These are phyloP conservation scores for Hemibagrus wyckioides DNA, from an alignment of 2,113 vertebrate genomes.

Conservation along the genomic window DNA sequence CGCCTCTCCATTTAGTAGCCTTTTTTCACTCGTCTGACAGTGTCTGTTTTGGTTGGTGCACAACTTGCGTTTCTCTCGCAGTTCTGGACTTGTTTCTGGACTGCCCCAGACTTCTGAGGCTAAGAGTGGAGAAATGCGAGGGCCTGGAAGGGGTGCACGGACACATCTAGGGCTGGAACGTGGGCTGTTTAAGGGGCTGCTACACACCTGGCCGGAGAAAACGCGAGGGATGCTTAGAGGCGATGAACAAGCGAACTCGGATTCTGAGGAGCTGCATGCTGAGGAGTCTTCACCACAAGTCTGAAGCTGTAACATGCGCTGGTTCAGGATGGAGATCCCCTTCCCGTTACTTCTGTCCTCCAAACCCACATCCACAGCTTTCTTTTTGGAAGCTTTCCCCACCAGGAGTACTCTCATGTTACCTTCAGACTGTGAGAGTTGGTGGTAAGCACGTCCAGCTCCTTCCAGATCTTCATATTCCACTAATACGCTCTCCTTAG, in stretches of 20 bases:
- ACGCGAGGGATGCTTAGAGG: slow-evolving; percentile 37
- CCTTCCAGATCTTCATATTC: slow-evolving; percentile 59
- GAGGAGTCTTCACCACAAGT: slow-evolving; percentile 50
- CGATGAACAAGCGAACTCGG: slow-evolving; percentile 46
- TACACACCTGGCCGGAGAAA: slow-evolving; percentile 23
- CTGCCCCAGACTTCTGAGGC: slow-evolving; percentile 46
- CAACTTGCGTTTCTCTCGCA: slow-evolving; percentile 44
- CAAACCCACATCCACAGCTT: background rate
- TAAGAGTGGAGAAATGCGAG: slow-evolving; percentile 40
- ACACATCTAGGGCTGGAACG: slow-evolving; percentile 39
- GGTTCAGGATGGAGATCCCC: slow-evolving; percentile 40
- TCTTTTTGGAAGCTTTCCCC: slow-evolving; percentile 53
- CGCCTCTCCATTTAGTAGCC: slow-evolving; percentile 27
- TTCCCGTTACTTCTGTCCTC: slow-evolving; percentile 39
- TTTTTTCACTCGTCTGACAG: slow-evolving; percentile 21
- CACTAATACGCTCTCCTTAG: slow-evolving; percentile 56
- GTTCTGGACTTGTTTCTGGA: slow-evolving; percentile 52
- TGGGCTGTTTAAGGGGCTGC: slow-evolving; percentile 47
- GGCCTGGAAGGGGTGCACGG: slow-evolving; percentile 5
- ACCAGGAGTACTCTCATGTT: slow-evolving; percentile 50
- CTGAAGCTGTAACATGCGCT: slow-evolving; percentile 51
- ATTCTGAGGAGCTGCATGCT: slow-evolving; percentile 57
- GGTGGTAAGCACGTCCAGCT: slow-evolving; percentile 54
- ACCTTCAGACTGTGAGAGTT: slow-evolving; percentile 44
- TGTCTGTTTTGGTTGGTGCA: slow-evolving; percentile 27